A percentile compares a stretch with the other conserved stretches of the same genome.
phyloP scores from a whole-genome alignment of 2,113 vertebrate genomes.

The Callipepla californica region DNA sequence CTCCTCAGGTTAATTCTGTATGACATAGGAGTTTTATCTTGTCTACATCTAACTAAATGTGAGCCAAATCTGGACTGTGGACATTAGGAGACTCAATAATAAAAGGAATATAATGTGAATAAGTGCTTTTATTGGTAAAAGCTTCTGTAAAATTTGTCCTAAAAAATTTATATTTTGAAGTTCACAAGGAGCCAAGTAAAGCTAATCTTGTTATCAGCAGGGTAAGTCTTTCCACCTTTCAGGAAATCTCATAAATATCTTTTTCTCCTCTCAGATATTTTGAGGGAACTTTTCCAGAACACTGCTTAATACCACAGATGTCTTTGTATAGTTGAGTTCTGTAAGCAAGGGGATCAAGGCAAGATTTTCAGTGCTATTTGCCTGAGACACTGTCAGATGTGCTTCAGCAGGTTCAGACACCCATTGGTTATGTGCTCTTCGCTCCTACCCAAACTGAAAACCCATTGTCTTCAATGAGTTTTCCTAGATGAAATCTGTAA shows the following conservation, averaged over 20 bases:
- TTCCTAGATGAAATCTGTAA: not conserved
- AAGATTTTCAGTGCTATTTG: not conserved
- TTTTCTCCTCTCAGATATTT: not conserved
- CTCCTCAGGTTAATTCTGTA: not conserved
- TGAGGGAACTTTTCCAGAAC: not conserved
- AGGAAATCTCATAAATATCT: too few relatives aligned
- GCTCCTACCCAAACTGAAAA: not conserved
- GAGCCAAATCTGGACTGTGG: not conserved
- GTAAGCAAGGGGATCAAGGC: not conserved
- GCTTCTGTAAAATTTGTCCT: not conserved
- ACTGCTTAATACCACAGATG: not conserved
- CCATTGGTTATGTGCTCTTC: not conserved
- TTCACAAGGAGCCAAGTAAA: not conserved
- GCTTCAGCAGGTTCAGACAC: not conserved
- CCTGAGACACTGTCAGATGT: not conserved
- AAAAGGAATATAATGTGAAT: not conserved
- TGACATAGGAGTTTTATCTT: not conserved
- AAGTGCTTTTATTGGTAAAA: not conserved
- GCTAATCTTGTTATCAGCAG: not conserved
- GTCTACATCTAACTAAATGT: not conserved
- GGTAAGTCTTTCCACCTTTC: not conserved
- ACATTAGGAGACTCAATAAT: not conserved
- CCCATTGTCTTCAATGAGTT: not conserved
- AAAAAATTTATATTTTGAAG: not conserved
- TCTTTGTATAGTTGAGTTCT: not conserved